A percentile compares a stretch with the other conserved stretches of the same genome.
These are phyloP conservation scores for Unio delphinus DNA, from an alignment of 2,888 invertebrate genomes.

Conservation along the genomic window DNA sequence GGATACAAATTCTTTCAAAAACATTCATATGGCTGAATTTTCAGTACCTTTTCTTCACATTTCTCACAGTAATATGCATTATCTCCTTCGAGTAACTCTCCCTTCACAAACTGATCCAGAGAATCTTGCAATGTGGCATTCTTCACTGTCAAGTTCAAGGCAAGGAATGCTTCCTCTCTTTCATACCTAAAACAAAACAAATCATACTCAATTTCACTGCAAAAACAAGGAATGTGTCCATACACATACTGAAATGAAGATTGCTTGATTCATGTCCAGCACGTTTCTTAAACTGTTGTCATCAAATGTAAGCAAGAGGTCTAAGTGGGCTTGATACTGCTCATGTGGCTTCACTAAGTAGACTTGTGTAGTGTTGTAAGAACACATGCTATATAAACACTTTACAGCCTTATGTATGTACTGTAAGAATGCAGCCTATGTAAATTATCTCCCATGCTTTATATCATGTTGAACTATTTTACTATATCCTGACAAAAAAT, in stretches of 20 bases:
- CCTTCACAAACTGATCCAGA: conserved; percentile 74
- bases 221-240: not conserved
- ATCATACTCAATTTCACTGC: not conserved
- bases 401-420: too few species aligned
- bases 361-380: too few species aligned
- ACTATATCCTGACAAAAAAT: too few species aligned
- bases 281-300: too few species aligned
- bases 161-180: conserved; percentile 73
- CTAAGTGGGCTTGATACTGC: too few species aligned
- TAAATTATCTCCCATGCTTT: too few species aligned
- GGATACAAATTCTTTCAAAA: too few species aligned
- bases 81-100: conserved; percentile 75
- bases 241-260: not conserved
- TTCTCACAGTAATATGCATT: conserved; percentile 76
- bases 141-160: conserved; percentile 74
- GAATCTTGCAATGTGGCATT: conserved; percentile 73
- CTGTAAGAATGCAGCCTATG: too few species aligned
- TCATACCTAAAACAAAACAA: conserved; percentile 69
- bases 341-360: too few species aligned
- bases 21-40: not conserved
- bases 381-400: too few species aligned
- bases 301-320: too few species aligned
- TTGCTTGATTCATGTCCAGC: not conserved
- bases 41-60: conserved; percentile 73
- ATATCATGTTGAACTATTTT: too few species aligned